Conservation (phyloP, 2,888 invertebrate genomes). For the Homarus gammarus region DNA sequence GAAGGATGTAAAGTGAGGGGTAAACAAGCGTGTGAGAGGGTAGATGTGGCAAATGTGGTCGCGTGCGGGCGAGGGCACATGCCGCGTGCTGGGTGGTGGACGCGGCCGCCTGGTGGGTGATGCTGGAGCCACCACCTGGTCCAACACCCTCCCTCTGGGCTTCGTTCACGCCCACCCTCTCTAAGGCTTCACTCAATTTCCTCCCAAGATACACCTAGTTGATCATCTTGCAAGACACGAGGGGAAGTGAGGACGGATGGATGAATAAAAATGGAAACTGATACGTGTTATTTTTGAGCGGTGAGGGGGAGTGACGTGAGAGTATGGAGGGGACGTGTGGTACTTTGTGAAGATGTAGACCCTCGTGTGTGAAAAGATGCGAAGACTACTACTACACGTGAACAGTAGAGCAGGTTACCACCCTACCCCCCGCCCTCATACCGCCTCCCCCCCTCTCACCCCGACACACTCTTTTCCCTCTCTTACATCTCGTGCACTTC, state of each 20-base stretch:
- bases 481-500: not conserved
- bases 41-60: slow-evolving; percentile 36
- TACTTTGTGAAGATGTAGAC: not conserved
- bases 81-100: slow-evolving; percentile 45
- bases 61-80: slow-evolving; percentile 44
- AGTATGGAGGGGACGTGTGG: not conserved
- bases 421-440: not conserved
- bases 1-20: not conserved
- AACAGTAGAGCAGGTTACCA: slow-evolving; percentile 29
- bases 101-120: too few species aligned
- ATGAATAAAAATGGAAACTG: not conserved
- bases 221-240: slow-evolving; percentile 25
- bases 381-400: slow-evolving; percentile 10
- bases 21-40: not conserved
- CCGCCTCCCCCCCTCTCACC: not conserved
- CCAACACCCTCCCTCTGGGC: slow-evolving; percentile 5
- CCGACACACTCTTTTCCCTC: not conserved
- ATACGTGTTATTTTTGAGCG: too few species aligned
- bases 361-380: not conserved
- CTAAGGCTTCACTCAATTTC: slow-evolving; percentile 49
- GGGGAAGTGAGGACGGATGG: not conserved
- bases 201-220: slow-evolving; percentile 33
- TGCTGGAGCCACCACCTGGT: not conserved
- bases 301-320: too few species aligned
- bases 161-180: slow-evolving; percentile 20